Conservation (phyloP, 2,113 vertebrate species). For the Vulpes ferrilata region DNA sequence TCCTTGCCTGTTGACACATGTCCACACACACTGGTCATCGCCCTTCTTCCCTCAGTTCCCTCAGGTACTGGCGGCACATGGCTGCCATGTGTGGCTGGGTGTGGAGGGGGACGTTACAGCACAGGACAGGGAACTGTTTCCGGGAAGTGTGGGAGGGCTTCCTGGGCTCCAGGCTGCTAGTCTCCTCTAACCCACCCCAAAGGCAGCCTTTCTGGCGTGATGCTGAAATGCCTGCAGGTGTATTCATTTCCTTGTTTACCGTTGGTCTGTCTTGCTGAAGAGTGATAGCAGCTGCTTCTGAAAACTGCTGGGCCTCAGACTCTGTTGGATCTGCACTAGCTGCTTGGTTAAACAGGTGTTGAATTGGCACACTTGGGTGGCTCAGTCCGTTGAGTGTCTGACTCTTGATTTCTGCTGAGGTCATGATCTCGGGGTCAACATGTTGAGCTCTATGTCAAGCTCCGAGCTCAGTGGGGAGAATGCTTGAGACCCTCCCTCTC, state of each 20-base stretch:
- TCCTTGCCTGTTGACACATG: background rate
- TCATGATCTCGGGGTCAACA: background rate
- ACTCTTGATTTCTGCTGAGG: background rate
- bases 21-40: background rate
- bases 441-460: background rate
- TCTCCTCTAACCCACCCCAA: background rate
- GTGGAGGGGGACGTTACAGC: rapidly evolving
- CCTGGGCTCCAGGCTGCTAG: rapidly evolving
- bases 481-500: background rate
- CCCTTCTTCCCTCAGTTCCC: background rate
- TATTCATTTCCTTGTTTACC: background rate
- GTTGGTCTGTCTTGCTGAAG: background rate
- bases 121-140: background rate
- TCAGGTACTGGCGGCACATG: rapidly evolving
- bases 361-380: background rate
- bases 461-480: background rate
- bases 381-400: background rate
- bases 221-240: rapidly evolving
- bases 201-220: background rate
- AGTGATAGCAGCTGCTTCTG: background rate
- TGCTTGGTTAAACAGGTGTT: background rate
- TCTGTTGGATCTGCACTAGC: background rate
- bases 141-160: background rate
- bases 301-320: background rate
- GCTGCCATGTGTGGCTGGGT: background rate